phyloP scores from a whole-genome alignment of 2,797 vertebrate species.

The Rhynchotus rufescens region DNA sequence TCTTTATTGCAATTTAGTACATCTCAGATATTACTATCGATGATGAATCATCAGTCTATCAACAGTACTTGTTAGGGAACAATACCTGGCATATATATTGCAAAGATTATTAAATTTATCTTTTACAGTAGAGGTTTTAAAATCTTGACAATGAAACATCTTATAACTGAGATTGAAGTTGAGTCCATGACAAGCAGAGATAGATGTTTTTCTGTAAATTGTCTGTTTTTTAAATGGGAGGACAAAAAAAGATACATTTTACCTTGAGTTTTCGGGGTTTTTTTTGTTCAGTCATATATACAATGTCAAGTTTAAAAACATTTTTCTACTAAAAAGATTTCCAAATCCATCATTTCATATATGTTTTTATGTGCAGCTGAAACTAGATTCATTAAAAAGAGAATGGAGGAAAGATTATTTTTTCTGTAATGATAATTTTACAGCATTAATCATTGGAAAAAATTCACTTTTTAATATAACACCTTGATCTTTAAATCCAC shows the following conservation, averaged over 20 bases:
- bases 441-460: neutral
- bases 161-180: slow-evolving; percentile 67
- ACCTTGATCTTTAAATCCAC: neutral
- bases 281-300: neutral
- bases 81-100: slow-evolving; percentile 63
- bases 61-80: slow-evolving; percentile 56
- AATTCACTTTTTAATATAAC: neutral
- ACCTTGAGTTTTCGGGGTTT: rapidly evolving
- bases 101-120: slow-evolving; percentile 75
- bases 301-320: slow-evolving; percentile 10
- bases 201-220: slow-evolving; percentile 56
- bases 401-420: neutral
- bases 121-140: slow-evolving; percentile 71
- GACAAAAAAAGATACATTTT: neutral
- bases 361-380: neutral
- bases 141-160: slow-evolving; percentile 61
- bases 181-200: slow-evolving; percentile 57
- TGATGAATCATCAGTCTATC: slow-evolving; percentile 59
- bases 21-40: slow-evolving; percentile 28
- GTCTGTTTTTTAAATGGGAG: slow-evolving; percentile 47
- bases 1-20: slow-evolving; percentile 47
- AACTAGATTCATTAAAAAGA: neutral
- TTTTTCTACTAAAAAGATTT: slow-evolving; percentile 50
- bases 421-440: neutral
- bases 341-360: neutral